Conservation (phyloP, 2,797 vertebrate genomes). For the Trichosurus vulpecula region DNA sequence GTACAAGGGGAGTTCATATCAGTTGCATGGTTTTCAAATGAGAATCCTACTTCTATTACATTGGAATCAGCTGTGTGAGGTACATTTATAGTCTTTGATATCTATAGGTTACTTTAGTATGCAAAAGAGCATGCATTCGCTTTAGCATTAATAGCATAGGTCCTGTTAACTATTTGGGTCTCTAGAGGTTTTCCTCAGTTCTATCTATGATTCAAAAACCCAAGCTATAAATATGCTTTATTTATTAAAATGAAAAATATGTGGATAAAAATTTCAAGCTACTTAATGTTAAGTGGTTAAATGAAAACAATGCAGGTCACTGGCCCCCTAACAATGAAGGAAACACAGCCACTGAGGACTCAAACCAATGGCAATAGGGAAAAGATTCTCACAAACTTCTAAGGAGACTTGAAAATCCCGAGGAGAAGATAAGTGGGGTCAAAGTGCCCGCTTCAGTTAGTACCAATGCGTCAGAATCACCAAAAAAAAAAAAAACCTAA, state of each 20-base stretch:
- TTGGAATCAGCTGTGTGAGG: constrained; percentile 66
- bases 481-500: background rate
- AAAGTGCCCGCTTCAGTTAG: background rate
- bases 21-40: background rate
- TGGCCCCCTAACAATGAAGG: background rate
- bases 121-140: constrained; percentile 63
- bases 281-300: background rate
- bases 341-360: background rate
- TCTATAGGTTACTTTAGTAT: background rate
- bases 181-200: constrained; percentile 72
- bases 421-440: background rate
- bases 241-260: constrained; percentile 83
- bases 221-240: constrained; percentile 76
- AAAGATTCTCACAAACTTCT: background rate
- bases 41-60: constrained; percentile 63
- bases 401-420: background rate
- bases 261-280: constrained; percentile 29
- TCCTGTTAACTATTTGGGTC: constrained; percentile 64
- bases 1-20: background rate
- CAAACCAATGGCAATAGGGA: background rate
- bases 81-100: constrained; percentile 1
- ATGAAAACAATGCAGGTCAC: background rate
- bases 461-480: background rate
- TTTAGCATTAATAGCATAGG: constrained; percentile 52
- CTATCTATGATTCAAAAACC: constrained; percentile 80